Percentiles rank a stretch among this genome's conserved stretches.
These are phyloP conservation scores for Clarias fuscus DNA, from an alignment of 2,797 vertebrate genomes.

Conservation along the genomic window DNA sequence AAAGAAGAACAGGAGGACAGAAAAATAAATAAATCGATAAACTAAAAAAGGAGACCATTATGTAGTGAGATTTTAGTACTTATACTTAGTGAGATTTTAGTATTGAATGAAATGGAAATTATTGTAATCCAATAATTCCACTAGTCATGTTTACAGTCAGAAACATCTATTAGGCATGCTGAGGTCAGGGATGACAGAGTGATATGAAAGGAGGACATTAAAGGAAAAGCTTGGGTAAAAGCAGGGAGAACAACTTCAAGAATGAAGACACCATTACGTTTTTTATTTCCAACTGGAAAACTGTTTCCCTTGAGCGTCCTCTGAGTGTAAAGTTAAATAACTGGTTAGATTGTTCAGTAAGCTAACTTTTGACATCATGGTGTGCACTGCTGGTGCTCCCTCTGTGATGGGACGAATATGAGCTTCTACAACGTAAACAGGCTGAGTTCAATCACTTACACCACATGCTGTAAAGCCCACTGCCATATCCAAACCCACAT, in stretches of 20 bases:
- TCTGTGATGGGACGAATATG: conserved; percentile 55
- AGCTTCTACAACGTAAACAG: conserved; percentile 55
- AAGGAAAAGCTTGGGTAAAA: too few species aligned
- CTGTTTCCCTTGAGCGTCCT: conserved; percentile 66
- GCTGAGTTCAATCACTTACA: neutral
- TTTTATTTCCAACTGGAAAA: neutral
- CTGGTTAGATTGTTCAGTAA: conserved; percentile 53
- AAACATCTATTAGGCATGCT: neutral
- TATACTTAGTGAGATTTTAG: too few species aligned
- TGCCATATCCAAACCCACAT: neutral
- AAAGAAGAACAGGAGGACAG: neutral
- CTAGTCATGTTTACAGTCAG: neutral
- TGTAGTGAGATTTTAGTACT: neutral
- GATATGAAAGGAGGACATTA: neutral
- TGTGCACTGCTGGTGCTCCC: conserved; percentile 67
- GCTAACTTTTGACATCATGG: conserved; percentile 57
- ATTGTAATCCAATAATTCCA: neutral
- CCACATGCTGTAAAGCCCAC: neutral
- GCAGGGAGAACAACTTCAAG: neutral
- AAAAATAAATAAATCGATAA: too few species aligned
- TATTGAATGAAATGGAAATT: neutral
- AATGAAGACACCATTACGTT: neutral
- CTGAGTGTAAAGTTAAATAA: conserved; percentile 64
- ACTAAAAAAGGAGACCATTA: neutral
- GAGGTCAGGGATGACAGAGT: neutral